Percentiles rank a stretch among this genome's conserved stretches.
These are phyloP conservation scores for Tenthredo amoena DNA, from an alignment of 2,888 invertebrate species.

Conservation along the genomic window DNA sequence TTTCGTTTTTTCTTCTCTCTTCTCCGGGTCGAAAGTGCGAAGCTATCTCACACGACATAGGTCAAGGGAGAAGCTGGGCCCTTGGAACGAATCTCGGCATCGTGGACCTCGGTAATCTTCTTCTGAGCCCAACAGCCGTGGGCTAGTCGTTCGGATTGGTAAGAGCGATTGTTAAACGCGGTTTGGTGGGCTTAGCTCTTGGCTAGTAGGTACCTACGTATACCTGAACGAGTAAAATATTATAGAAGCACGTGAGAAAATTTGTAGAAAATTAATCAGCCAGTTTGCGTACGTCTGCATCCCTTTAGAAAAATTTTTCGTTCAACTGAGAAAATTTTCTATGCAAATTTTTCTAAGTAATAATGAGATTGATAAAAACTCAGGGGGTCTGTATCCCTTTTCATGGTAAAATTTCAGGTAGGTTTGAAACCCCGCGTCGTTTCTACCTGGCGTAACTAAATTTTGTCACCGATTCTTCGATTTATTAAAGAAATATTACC, in stretches of 20 bases:
- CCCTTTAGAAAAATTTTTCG: background rate
- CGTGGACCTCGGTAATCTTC: slow-evolving; percentile 17
- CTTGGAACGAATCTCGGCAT: slow-evolving; percentile 10
- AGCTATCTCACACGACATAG: background rate
- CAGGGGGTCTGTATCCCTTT: background rate
- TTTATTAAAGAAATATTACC: slow-evolving; percentile 39
- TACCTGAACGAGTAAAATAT: background rate
- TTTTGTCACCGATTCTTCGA: slow-evolving; percentile 40
- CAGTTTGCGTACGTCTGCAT: background rate
- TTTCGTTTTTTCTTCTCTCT: background rate
- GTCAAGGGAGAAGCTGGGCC: background rate
- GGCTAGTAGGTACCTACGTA: background rate
- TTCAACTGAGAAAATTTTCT: background rate
- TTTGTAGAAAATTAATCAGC: background rate
- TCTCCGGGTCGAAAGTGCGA: background rate
- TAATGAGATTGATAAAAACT: background rate
- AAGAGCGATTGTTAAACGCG: slow-evolving; percentile 12
- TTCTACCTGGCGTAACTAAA: slow-evolving; percentile 8
- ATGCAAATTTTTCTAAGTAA: background rate
- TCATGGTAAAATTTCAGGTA: background rate
- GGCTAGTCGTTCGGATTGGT: background rate
- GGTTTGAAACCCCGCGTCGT: background rate
- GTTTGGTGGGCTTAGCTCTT: slow-evolving; percentile 9
- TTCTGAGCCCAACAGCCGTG: slow-evolving; percentile 5
- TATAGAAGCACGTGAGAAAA: background rate